These are phyloP conservation scores for Chelon labrosus DNA, from an alignment of 2,797 vertebrate genomes.

Conservation along the genomic window DNA sequence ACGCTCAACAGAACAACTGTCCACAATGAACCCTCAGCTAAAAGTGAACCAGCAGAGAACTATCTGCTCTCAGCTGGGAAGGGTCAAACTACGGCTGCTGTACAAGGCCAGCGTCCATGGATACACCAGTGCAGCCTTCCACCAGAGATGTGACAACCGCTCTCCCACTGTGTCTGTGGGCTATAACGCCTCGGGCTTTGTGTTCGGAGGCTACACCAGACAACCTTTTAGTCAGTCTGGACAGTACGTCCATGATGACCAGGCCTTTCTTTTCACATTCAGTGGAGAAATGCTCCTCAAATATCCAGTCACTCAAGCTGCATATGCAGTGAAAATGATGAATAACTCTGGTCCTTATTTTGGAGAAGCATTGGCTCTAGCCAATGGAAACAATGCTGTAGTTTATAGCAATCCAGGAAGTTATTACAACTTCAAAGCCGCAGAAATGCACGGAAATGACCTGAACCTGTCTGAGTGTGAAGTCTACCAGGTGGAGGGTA, in stretches of 20 bases:
- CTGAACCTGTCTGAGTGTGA: constrained; percentile 69
- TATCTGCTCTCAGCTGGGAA: constrained; percentile 54
- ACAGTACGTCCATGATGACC: constrained; percentile 22
- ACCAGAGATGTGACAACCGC: constrained; percentile 66
- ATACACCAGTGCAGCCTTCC: constrained; percentile 61
- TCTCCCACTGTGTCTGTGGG: constrained; percentile 76
- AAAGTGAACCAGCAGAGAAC: constrained; percentile 13
- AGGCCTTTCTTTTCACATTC: constrained; percentile 72
- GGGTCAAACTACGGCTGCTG: constrained; percentile 54
- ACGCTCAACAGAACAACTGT: neutral
- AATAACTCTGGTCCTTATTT: constrained; percentile 44
- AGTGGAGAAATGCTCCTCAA: constrained; percentile 21
- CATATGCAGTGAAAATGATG: accelerated
- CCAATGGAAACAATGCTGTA: neutral
- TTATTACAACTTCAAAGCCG: constrained; percentile 45
- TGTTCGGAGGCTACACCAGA: constrained; percentile 76
- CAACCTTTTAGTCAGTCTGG: constrained; percentile 58
- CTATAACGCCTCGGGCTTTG: constrained; percentile 59
- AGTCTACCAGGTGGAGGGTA: constrained; percentile 73
- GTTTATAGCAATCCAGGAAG: constrained; percentile 3
- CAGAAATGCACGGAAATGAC: constrained; percentile 63
- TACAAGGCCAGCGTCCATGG: constrained; percentile 74
- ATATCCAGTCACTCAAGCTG: neutral
- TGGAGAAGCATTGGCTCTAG: constrained; percentile 56
- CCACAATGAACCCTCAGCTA: constrained; percentile 40